Conservation (phyloP, 2,888 invertebrate genomes). For the Polietes domitor region DNA sequence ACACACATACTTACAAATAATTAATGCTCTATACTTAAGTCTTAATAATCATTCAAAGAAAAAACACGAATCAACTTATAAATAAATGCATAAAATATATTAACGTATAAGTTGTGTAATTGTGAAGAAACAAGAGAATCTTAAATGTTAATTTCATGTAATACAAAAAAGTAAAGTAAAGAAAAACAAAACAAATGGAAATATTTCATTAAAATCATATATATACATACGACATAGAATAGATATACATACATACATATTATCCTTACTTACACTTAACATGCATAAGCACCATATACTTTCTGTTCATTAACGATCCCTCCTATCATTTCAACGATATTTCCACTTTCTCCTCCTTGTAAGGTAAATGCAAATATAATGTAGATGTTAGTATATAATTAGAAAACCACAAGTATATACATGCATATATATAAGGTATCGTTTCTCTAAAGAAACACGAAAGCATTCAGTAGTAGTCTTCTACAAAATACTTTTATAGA, state of each 20-base stretch:
- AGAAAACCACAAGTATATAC: constrained; percentile 10
- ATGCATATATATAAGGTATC: constrained; percentile 4
- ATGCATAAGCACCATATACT: constrained; percentile 43
- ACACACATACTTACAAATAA: constrained; percentile 46
- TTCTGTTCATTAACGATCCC: not conserved
- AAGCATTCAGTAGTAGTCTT: constrained; percentile 16
- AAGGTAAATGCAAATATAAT: constrained; percentile 44
- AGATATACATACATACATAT: constrained; percentile 29
- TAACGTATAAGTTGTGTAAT: constrained; percentile 62
- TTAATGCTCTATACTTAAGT: constrained; percentile 65
- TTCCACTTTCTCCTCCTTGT: constrained; percentile 13
- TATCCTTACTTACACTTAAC: constrained; percentile 1
- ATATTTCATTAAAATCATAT: constrained; percentile 34
- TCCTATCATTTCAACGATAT: constrained; percentile 1
- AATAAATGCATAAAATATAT: constrained; percentile 52
- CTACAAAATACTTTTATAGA: constrained; percentile 18
- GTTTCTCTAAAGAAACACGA: constrained; percentile 6
- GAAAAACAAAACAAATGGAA: constrained; percentile 19
- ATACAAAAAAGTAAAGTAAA: constrained; percentile 40
- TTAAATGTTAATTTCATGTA: constrained; percentile 62
- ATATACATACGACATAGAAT: constrained; percentile 29
- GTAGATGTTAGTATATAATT: constrained; percentile 47
- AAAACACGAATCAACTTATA: constrained; percentile 55
- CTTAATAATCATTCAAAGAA: constrained; percentile 31
- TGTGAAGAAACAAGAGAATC: constrained; percentile 50